These are phyloP conservation scores for Laticauda colubrina DNA, from an alignment of 2,113 vertebrate genomes.

Conservation along the genomic window DNA sequence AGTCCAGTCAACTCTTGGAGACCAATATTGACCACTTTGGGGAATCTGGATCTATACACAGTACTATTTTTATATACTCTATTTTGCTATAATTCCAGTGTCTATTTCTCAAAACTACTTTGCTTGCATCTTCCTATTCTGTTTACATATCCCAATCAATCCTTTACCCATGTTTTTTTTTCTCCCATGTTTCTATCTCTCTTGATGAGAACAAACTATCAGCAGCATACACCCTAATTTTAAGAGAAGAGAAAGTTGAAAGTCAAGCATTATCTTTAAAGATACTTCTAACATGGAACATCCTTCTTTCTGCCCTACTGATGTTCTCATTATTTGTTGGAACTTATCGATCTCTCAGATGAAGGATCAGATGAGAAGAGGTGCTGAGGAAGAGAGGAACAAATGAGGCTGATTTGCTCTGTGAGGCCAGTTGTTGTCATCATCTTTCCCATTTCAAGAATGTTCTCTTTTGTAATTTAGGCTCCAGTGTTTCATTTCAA, in stretches of 20 bases:
- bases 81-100: neutral
- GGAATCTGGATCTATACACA: neutral
- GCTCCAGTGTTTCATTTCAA: neutral
- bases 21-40: neutral
- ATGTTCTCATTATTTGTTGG: neutral
- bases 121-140: neutral
- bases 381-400: neutral
- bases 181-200: neutral
- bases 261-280: neutral
- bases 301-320: neutral
- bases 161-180: neutral
- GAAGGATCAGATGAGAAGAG: neutral
- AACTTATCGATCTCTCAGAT: neutral
- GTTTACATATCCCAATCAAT: neutral
- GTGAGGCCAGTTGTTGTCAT: neutral
- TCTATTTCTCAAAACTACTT: neutral
- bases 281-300: neutral
- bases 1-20: neutral
- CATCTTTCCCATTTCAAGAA: neutral
- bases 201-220: neutral
- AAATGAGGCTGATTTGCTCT: neutral
- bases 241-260: neutral
- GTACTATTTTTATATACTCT: neutral
- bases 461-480: neutral
- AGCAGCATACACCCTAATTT: neutral